phyloP scores from a whole-genome alignment of 1,140 invertebrate genomes.

The Aradophagus sp. region DNA sequence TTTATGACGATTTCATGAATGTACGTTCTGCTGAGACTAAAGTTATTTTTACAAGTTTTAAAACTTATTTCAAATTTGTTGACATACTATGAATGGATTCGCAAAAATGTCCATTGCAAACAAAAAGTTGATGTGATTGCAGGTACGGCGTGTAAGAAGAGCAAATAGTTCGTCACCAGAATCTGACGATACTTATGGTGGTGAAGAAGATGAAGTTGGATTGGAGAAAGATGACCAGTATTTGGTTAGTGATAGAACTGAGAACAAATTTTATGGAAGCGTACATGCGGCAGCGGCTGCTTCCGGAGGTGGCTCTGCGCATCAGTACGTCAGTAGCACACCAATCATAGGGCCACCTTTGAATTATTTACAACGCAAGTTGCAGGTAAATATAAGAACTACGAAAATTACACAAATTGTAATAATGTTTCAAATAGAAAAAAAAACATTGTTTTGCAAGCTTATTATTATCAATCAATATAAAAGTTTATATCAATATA shows the following conservation, averaged over 20 bases:
- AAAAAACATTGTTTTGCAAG: background rate
- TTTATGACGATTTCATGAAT: too few species aligned
- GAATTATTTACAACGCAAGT: conserved; percentile 69
- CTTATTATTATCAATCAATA: too few species aligned
- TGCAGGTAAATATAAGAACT: conserved; percentile 61
- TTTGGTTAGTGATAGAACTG: conserved; percentile 86
- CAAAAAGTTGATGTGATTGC: too few species aligned
- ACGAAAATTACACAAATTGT: too few species aligned
- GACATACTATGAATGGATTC: too few species aligned
- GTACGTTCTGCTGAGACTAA: too few species aligned
- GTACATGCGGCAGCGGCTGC: conserved; percentile 70
- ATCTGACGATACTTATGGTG: conserved; percentile 87
- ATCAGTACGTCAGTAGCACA: conserved; percentile 70
- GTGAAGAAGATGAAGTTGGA: conserved; percentile 84
- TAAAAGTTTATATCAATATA: too few species aligned
- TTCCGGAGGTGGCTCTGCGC: conserved; percentile 68
- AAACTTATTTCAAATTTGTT: too few species aligned
- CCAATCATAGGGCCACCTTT: conserved; percentile 72
- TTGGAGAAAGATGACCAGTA: conserved; percentile 87
- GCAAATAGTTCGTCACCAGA: conserved; percentile 84
- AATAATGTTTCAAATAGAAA: too few species aligned
- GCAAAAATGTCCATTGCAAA: too few species aligned
- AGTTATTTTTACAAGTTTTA: too few species aligned
- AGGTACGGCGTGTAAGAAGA: conserved; percentile 82
- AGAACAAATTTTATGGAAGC: conserved; percentile 90